A percentile compares a stretch with the other conserved stretches of the same genome.
phyloP scores from a whole-genome alignment of 2,797 vertebrate genomes.

The Nannoperca australis region DNA sequence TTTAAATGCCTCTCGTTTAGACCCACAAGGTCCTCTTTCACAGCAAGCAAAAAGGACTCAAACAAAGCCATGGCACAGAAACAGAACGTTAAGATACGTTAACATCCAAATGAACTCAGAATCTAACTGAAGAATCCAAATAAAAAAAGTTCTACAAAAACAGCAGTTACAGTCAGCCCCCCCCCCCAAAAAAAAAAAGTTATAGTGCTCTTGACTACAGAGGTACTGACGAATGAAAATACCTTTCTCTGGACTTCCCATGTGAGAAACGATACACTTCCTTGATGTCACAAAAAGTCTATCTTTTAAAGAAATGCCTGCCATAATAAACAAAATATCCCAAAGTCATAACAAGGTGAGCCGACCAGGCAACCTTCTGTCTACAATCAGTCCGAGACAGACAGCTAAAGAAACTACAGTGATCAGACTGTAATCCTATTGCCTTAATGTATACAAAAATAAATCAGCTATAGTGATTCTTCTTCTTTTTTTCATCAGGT shows the following conservation, averaged over 20 bases:
- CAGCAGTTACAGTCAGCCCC: slow-evolving; percentile 53
- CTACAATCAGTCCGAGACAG: slow-evolving; percentile 58
- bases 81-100: slow-evolving; percentile 42
- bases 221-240: slow-evolving; percentile 64
- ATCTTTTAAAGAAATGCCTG: slow-evolving; percentile 48
- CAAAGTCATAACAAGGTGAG: slow-evolving; percentile 43
- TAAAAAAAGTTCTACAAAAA: slow-evolving; percentile 37
- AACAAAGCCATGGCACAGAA: slow-evolving; percentile 68
- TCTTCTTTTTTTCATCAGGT: slow-evolving; percentile 63
- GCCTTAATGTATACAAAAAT: slow-evolving; percentile 82
- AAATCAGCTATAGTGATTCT: slow-evolving; percentile 79
- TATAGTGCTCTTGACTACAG: slow-evolving; percentile 58
- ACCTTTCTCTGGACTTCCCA: slow-evolving; percentile 65
- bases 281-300: slow-evolving; percentile 51
- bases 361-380: slow-evolving; percentile 39
- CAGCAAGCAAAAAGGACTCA: slow-evolving; percentile 50
- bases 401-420: slow-evolving; percentile 74
- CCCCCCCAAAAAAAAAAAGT: slow-evolving; percentile 41
- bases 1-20: slow-evolving; percentile 55
- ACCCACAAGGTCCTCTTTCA: slow-evolving; percentile 45
- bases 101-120: slow-evolving; percentile 48
- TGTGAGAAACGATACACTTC: slow-evolving; percentile 32
- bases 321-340: slow-evolving; percentile 49
- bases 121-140: slow-evolving; percentile 46
- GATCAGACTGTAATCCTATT: slow-evolving; percentile 79